Evolutionary conservation across 2,888 invertebrate genomes (phyloP).

Genomic region (Seladonia tumulorum): DNA sequence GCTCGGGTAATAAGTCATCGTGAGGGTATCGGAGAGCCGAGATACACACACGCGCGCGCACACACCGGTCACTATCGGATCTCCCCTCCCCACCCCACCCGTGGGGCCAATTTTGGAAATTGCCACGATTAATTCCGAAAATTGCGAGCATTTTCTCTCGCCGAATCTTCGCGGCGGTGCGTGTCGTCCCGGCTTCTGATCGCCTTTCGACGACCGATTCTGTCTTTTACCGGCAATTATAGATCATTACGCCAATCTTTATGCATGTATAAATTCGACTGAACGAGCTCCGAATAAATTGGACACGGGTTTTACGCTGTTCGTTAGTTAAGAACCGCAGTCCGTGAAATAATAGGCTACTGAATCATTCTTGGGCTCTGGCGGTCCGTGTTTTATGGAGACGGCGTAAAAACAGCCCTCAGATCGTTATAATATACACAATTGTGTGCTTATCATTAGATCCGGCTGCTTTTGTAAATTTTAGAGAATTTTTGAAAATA

Average conservation of each 20-base stretch:
- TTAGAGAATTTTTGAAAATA: too few species aligned
- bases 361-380: neutral
- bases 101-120: constrained; percentile 50
- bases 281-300: neutral
- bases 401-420: neutral
- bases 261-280: constrained; percentile 6
- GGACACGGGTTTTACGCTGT: neutral
- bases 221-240: constrained; percentile 2
- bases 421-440: neutral
- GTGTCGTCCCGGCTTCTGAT: neutral
- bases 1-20: constrained; percentile 57
- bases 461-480: too few species aligned
- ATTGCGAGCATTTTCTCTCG: constrained; percentile 49
- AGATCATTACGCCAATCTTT: neutral
- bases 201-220: neutral
- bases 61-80: neutral
- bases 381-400: neutral
- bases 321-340: neutral
- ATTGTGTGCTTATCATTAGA: neutral
- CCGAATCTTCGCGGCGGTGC: neutral
- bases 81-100: constrained; percentile 33
- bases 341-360: neutral
- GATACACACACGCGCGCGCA: neutral
- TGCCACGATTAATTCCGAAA: constrained; percentile 55
- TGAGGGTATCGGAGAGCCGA: constrained; percentile 26